phyloP scores from a whole-genome alignment of 2,113 vertebrate genomes.

The Leptodactylus fuscus region DNA sequence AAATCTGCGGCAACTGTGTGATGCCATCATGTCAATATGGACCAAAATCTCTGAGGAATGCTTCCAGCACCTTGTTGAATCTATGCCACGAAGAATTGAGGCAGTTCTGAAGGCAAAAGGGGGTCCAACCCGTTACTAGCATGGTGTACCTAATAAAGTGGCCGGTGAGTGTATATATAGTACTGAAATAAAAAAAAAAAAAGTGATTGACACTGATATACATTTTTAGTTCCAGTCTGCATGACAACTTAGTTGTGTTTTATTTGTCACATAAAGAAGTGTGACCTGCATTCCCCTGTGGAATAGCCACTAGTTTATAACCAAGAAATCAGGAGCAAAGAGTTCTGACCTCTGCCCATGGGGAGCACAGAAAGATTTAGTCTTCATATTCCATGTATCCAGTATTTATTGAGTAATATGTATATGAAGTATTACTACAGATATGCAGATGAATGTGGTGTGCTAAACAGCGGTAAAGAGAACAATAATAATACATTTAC shows the following conservation, averaged over 20 bases:
- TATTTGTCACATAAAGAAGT: neutral
- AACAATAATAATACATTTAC: neutral
- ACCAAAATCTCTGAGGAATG: too few species aligned
- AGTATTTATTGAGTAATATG: neutral
- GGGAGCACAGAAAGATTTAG: neutral
- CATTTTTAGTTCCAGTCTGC: neutral
- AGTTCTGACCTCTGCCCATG: neutral
- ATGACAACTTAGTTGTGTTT: neutral
- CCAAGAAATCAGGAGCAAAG: neutral
- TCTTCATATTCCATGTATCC: neutral
- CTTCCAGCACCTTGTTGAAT: too few species aligned
- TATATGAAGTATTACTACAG: neutral
- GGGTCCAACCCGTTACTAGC: too few species aligned
- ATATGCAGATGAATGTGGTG: neutral
- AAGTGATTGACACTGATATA: neutral
- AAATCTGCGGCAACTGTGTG: too few species aligned
- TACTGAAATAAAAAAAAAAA: neutral
- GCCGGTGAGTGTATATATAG: too few species aligned
- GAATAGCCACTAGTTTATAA: conserved; percentile 2
- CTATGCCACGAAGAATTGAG: too few species aligned
- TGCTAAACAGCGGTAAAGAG: neutral
- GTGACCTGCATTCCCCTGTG: neutral
- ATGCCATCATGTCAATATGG: too few species aligned
- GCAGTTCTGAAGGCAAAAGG: too few species aligned
- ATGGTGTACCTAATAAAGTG: too few species aligned